Percentiles rank a stretch among this genome's conserved stretches.
Conservation (phyloP, 2,888 invertebrate genomes). For the Ophioninae sp. region DNA sequence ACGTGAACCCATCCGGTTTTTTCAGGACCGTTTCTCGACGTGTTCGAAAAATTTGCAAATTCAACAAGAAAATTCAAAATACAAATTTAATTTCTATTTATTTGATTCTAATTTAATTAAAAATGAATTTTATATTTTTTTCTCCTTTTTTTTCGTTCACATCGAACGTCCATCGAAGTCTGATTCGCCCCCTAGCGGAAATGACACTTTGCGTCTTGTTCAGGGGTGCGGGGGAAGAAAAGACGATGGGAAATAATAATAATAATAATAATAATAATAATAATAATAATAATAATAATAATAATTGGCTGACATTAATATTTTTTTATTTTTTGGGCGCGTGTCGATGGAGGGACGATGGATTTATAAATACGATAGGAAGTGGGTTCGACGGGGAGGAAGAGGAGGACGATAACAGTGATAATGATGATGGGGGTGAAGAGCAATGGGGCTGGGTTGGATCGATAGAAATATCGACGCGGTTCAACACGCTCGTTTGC, state of each 20-base stretch:
- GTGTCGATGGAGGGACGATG: not conserved
- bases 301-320: not conserved
- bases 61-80: not conserved
- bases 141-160: too few species aligned
- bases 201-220: too few species aligned
- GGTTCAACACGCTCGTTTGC: not conserved
- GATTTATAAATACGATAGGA: conserved; percentile 26
- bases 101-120: not conserved
- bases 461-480: conserved; percentile 52
- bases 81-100: not conserved
- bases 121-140: too few species aligned
- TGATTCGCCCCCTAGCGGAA: too few species aligned
- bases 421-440: conserved; percentile 25
- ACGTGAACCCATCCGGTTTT: conserved; percentile 16
- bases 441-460: conserved; percentile 17
- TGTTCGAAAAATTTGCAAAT: not conserved
- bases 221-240: too few species aligned
- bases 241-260: too few species aligned
- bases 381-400: conserved; percentile 4
- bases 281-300: too few species aligned
- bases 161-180: too few species aligned
- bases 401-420: conserved; percentile 12
- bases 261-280: too few species aligned
- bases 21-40: not conserved
- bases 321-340: not conserved